Evolutionary conservation across 2,113 vertebrate genomes (phyloP).

Genomic region (Callipepla squamata): DNA sequence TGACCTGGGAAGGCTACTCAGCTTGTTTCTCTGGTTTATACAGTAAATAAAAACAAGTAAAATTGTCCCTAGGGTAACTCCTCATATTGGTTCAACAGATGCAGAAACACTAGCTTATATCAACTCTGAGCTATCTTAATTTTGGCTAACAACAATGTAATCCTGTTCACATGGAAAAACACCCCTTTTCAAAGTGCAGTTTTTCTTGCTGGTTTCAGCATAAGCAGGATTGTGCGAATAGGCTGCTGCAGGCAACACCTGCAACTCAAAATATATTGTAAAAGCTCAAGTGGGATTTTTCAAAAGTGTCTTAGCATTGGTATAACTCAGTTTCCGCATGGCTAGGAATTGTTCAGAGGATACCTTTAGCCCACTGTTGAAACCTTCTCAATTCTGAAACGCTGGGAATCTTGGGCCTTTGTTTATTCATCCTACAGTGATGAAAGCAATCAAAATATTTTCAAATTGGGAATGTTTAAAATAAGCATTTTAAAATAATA

Average conservation of each 20-base stretch:
- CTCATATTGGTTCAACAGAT: not conserved
- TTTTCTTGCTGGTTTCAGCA: not conserved
- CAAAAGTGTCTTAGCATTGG: not conserved
- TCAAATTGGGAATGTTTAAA: not conserved
- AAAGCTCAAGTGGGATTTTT: not conserved
- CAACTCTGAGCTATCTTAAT: not conserved
- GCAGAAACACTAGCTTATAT: not conserved
- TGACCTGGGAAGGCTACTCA: conserved; percentile 16
- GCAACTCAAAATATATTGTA: not conserved
- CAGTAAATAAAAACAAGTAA: conserved; percentile 13
- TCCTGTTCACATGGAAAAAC: not conserved
- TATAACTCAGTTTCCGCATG: fast-evolving
- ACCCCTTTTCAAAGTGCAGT: not conserved
- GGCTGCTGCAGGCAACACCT: not conserved
- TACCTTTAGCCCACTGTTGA: not conserved
- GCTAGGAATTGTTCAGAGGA: not conserved
- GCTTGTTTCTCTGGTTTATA: not conserved
- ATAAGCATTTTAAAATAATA: not conserved
- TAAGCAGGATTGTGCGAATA: not conserved
- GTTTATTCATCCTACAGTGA: not conserved
- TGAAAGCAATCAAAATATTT: not conserved
- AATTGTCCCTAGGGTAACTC: conserved; percentile 2
- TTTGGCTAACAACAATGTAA: not conserved
- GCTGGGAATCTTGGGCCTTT: not conserved
- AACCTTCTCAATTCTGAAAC: not conserved